A percentile compares a stretch with the other conserved stretches of the same genome.
Evolutionary conservation across 2,888 invertebrate genomes (phyloP).

Genomic region (Calliopum simillimum): DNA sequence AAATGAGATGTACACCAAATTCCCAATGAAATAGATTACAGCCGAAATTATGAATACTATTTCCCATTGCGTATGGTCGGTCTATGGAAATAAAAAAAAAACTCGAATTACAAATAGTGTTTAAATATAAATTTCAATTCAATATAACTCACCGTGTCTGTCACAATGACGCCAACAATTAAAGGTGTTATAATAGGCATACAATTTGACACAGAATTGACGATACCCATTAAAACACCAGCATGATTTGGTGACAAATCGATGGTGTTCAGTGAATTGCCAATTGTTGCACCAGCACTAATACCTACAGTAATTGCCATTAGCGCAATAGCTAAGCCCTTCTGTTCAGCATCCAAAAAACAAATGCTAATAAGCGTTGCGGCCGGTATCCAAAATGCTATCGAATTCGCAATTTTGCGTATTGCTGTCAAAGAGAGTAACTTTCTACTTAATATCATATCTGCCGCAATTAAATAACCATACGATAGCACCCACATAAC

Average conservation of each 20-base stretch:
- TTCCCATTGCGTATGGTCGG: slow-evolving; percentile 75
- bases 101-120: too few relatives aligned
- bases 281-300: slow-evolving; percentile 63
- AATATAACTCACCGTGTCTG: slow-evolving; percentile 47
- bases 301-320: slow-evolving; percentile 71
- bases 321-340: slow-evolving; percentile 62
- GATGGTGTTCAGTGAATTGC: slow-evolving; percentile 70
- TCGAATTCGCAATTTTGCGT: slow-evolving; percentile 57
- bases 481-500: slow-evolving; percentile 66
- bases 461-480: slow-evolving; percentile 67
- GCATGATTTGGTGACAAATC: slow-evolving; percentile 75
- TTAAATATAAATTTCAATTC: too few relatives aligned
- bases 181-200: slow-evolving; percentile 73
- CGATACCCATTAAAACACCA: slow-evolving; percentile 74
- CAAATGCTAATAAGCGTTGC: slow-evolving; percentile 69
- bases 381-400: slow-evolving; percentile 69
- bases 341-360: slow-evolving; percentile 65
- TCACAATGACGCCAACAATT: slow-evolving; percentile 70
- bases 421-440: slow-evolving; percentile 60
- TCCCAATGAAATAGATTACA: slow-evolving; percentile 76
- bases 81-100: slow-evolving; percentile 43
- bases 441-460: slow-evolving; percentile 65
- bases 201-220: slow-evolving; percentile 72
- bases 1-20: slow-evolving; percentile 77
- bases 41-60: slow-evolving; percentile 77